Conservation (phyloP, 2,113 vertebrate genomes). For the Megalops atlanticus region DNA sequence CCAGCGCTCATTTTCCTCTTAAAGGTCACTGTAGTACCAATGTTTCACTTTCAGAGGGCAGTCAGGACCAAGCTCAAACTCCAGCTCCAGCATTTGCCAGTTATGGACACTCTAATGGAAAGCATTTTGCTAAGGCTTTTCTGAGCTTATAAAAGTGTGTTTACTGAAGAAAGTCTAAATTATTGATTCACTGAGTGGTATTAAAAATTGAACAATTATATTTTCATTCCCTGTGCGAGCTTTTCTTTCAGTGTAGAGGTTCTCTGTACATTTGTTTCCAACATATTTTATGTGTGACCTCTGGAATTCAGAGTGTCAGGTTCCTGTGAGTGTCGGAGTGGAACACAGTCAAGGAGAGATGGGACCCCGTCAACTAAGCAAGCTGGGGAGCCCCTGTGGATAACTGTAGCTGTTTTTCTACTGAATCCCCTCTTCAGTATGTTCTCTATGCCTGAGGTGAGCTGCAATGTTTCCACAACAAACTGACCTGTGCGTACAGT, state of each 20-base stretch:
- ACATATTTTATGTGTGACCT: not conserved
- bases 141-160: slow-evolving; percentile 12
- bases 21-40: not conserved
- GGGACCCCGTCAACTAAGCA: not conserved
- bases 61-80: not conserved
- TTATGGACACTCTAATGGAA: slow-evolving; percentile 12
- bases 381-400: not conserved
- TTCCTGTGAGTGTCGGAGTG: not conserved
- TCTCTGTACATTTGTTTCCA: not conserved
- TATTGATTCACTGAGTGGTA: slow-evolving; percentile 16
- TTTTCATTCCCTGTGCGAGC: slow-evolving; percentile 1
- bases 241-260: not conserved
- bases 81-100: no score
- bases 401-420: not conserved
- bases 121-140: slow-evolving; percentile 9
- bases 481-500: not conserved
- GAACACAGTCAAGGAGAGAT: not conserved
- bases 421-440: not conserved
- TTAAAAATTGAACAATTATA: slow-evolving; percentile 24
- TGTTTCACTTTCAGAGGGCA: not conserved
- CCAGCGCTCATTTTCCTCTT: not conserved
- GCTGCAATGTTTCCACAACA: not conserved
- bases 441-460: not conserved
- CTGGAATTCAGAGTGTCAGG: not conserved
- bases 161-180: slow-evolving; percentile 9